Percentiles rank a stretch among this genome's conserved stretches.
phyloP scores from a whole-genome alignment of 2,797 vertebrate species.

The Scolopax bukidnonensis region DNA sequence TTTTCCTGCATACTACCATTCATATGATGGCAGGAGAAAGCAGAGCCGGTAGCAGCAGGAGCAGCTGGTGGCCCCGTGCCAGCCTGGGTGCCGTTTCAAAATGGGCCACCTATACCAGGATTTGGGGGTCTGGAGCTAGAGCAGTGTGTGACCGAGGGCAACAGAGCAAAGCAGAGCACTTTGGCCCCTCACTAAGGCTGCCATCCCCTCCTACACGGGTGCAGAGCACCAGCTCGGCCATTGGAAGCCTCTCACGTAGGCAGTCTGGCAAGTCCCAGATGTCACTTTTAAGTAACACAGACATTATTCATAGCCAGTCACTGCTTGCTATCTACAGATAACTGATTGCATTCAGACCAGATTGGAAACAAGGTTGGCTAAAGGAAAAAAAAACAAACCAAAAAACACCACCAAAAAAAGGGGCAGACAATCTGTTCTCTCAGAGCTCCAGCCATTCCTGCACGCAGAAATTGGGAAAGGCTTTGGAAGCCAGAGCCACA shows the following conservation, averaged over 20 bases:
- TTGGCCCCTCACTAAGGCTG: not conserved
- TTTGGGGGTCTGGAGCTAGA: not conserved
- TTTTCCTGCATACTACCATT: not conserved
- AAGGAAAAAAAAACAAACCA: not conserved
- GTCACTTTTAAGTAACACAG: conserved; percentile 58
- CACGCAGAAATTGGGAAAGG: conserved; percentile 19
- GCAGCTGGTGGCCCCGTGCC: accelerated
- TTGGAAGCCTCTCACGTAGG: conserved; percentile 62
- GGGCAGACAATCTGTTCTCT: conserved; percentile 57
- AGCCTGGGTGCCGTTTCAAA: not conserved
- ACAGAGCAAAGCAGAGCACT: not conserved
- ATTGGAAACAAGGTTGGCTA: conserved; percentile 54
- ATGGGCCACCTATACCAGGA: accelerated
- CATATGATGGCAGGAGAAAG: accelerated
- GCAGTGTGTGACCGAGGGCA: not conserved
- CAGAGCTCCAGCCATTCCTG: conserved; percentile 38
- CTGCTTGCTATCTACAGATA: conserved; percentile 65
- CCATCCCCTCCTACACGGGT: not conserved
- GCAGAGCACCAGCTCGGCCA: not conserved
- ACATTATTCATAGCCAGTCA: conserved; percentile 66
- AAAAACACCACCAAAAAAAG: not conserved
- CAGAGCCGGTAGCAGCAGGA: not conserved
- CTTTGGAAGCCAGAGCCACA: not conserved
- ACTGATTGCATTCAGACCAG: conserved; percentile 59
- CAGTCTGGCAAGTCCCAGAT: conserved; percentile 70